Conservation (phyloP, 2,797 vertebrate species). For the Gymnothorax reevesii region DNA sequence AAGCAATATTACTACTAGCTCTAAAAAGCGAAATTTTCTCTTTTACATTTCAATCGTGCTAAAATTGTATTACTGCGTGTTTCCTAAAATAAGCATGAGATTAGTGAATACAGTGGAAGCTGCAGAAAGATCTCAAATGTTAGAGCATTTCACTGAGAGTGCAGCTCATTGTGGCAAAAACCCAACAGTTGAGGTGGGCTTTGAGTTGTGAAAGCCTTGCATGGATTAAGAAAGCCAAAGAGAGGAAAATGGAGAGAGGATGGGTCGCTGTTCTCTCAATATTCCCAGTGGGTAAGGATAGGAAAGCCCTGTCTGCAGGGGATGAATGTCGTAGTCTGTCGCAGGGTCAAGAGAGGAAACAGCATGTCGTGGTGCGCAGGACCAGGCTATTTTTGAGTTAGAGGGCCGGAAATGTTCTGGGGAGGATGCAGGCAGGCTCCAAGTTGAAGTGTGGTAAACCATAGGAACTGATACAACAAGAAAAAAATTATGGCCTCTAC, state of each 20-base stretch:
- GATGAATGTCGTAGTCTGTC: slow-evolving; percentile 80
- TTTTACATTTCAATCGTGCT: background rate
- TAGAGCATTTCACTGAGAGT: background rate
- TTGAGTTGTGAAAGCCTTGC: background rate
- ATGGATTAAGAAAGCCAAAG: background rate
- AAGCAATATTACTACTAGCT: background rate
- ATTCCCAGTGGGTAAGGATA: slow-evolving; percentile 69
- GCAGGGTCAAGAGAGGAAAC: slow-evolving; percentile 79
- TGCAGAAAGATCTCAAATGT: background rate
- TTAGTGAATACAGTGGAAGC: background rate
- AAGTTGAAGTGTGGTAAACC: slow-evolving; percentile 70
- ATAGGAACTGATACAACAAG: slow-evolving; percentile 58
- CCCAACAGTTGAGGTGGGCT: background rate
- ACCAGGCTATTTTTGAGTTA: slow-evolving; percentile 71
- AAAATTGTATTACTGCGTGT: background rate
- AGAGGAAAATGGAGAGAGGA: slow-evolving; percentile 4
- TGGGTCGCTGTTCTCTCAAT: slow-evolving; percentile 36
- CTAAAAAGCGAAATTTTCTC: background rate
- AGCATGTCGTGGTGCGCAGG: slow-evolving; percentile 63
- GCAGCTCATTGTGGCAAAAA: background rate
- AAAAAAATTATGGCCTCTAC: slow-evolving; percentile 61
- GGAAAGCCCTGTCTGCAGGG: slow-evolving; percentile 81
- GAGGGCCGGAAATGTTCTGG: slow-evolving; percentile 66
- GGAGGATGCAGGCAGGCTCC: slow-evolving; percentile 70
- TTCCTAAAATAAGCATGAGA: background rate